Evolutionary conservation across 1,140 invertebrate species (phyloP).

Genomic region (Dryas iulia): DNA sequence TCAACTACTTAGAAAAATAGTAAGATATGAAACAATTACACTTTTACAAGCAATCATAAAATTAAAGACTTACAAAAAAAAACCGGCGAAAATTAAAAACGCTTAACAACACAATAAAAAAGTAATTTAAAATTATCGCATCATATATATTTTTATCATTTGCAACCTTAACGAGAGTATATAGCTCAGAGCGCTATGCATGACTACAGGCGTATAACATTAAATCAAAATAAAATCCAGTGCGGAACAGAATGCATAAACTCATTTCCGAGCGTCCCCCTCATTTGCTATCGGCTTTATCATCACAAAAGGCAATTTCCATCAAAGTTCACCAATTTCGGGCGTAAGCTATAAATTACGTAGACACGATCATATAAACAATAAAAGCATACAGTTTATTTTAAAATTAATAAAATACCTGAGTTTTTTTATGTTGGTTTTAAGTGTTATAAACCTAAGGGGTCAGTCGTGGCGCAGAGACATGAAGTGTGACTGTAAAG

Average conservation of each 20-base stretch:
- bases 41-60: neutral
- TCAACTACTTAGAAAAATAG: neutral
- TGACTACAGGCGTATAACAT: constrained; percentile 42
- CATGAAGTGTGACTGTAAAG: no score
- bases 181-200: constrained; percentile 15
- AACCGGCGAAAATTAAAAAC: constrained; percentile 10
- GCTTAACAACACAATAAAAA: constrained; percentile 13
- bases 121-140: constrained; percentile 22
- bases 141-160: constrained; percentile 32
- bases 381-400: neutral
- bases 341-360: constrained; percentile 23
- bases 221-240: constrained; percentile 53
- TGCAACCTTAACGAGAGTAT: constrained; percentile 32
- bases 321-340: constrained; percentile 59
- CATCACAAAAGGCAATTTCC: constrained; percentile 58
- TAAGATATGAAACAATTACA: neutral
- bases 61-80: neutral
- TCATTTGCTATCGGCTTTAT: constrained; percentile 54
- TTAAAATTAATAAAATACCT: no score
- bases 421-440: no score
- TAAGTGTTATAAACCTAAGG: no score
- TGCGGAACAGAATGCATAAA: constrained; percentile 60
- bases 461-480: no score
- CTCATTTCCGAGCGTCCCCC: constrained; percentile 54
- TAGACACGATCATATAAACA: neutral